Conservation (phyloP, 2,888 invertebrate species). For the Orthonychiurus folsomi region DNA sequence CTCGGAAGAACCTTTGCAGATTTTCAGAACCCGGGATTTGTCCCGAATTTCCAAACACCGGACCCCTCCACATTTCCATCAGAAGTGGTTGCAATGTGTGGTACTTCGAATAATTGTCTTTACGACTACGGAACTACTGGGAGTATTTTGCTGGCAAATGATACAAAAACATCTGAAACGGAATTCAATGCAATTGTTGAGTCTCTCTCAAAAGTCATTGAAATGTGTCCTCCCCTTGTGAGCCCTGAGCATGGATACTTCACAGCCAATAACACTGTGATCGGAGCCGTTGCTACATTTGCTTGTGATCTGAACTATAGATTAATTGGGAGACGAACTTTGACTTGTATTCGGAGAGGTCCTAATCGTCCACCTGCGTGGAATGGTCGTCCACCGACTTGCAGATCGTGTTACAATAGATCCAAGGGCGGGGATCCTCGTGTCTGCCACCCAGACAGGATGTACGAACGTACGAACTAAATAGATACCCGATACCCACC, state of each 20-base stretch:
- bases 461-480: too few relatives aligned
- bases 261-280: not conserved
- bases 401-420: not conserved
- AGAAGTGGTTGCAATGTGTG: not conserved
- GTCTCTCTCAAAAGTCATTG: not conserved
- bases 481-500: too few relatives aligned
- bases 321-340: not conserved
- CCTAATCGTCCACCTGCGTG: not conserved
- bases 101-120: not conserved
- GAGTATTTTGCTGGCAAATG: not conserved
- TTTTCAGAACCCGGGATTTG: not conserved
- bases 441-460: too few relatives aligned
- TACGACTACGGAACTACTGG: constrained; percentile 1
- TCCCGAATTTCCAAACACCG: not conserved
- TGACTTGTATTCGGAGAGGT: not conserved
- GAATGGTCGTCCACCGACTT: not conserved
- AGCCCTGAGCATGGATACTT: not conserved
- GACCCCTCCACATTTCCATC: not conserved
- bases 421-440: too few relatives aligned
- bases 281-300: not conserved
- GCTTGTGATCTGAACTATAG: not conserved
- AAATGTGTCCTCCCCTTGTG: not conserved
- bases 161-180: not conserved
- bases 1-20: not conserved
- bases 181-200: not conserved